These are phyloP conservation scores for Hippopotamyrus pictus DNA, from an alignment of 2,797 vertebrate species.

Conservation along the genomic window DNA sequence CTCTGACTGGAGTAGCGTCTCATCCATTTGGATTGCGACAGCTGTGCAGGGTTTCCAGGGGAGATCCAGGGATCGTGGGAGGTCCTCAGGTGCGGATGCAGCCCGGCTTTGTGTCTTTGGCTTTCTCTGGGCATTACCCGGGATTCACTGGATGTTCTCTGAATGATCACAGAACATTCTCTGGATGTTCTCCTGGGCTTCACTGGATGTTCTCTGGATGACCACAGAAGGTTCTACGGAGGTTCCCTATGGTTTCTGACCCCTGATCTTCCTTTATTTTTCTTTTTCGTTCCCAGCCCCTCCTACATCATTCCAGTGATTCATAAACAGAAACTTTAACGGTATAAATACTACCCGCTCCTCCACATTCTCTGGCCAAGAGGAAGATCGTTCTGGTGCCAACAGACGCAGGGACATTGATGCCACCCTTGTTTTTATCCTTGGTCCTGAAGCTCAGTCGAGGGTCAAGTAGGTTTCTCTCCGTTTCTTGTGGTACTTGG, in stretches of 20 bases:
- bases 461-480: background rate
- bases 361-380: background rate
- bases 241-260: background rate
- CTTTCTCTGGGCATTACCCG: background rate
- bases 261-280: background rate
- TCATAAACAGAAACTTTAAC: background rate
- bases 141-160: background rate
- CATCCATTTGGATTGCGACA: background rate
- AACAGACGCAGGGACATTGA: background rate
- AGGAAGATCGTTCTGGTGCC: background rate
- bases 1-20: background rate
- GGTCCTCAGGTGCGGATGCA: background rate
- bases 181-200: background rate
- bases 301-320: background rate
- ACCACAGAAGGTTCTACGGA: background rate
- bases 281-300: background rate
- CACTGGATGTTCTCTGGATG: background rate
- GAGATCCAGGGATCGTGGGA: background rate
- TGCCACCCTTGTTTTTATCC: background rate
- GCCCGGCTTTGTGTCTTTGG: background rate
- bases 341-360: background rate
- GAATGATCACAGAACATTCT: background rate
- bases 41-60: background rate
- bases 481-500: background rate
- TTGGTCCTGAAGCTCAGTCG: background rate